Conservation (phyloP, 1,140 invertebrate genomes). For the Lordiphosa clarofinis region DNA sequence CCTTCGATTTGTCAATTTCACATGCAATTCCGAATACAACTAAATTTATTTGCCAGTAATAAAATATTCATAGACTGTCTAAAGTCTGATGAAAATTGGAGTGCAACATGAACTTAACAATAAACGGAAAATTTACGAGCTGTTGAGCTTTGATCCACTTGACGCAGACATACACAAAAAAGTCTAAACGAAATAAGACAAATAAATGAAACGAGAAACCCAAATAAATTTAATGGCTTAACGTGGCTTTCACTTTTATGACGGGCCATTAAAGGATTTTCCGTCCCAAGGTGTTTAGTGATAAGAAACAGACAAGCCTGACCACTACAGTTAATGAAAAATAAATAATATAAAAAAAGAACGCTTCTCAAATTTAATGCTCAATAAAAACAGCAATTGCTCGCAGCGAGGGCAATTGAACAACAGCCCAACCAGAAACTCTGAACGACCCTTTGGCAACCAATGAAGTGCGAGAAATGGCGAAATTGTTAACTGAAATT, state of each 20-base stretch:
- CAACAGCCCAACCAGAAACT: too few relatives aligned
- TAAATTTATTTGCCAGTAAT: too few relatives aligned
- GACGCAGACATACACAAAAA: slow-evolving; percentile 27
- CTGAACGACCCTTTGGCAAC: too few relatives aligned
- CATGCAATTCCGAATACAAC: too few relatives aligned
- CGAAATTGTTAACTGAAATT: too few relatives aligned
- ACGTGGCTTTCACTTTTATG: slow-evolving; percentile 32
- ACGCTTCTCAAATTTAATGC: too few relatives aligned
- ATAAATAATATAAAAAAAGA: too few relatives aligned
- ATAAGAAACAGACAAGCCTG: neutral
- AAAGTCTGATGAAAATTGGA: slow-evolving; percentile 8
- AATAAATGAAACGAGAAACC: slow-evolving; percentile 37
- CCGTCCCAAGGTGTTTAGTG: slow-evolving; percentile 22
- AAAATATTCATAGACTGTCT: neutral
- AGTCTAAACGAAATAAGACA: slow-evolving; percentile 17
- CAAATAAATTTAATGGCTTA: slow-evolving; percentile 42
- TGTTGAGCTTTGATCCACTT: slow-evolving; percentile 50
- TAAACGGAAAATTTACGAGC: slow-evolving; percentile 56
- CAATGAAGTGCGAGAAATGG: too few relatives aligned
- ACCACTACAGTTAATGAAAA: neutral
- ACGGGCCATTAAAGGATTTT: slow-evolving; percentile 23
- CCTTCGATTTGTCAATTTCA: too few relatives aligned
- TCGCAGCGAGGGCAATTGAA: too few relatives aligned
- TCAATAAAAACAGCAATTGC: too few relatives aligned
- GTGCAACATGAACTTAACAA: slow-evolving; percentile 8